Conservation (phyloP, 2,797 vertebrate species). For the Molothrus aeneus region DNA sequence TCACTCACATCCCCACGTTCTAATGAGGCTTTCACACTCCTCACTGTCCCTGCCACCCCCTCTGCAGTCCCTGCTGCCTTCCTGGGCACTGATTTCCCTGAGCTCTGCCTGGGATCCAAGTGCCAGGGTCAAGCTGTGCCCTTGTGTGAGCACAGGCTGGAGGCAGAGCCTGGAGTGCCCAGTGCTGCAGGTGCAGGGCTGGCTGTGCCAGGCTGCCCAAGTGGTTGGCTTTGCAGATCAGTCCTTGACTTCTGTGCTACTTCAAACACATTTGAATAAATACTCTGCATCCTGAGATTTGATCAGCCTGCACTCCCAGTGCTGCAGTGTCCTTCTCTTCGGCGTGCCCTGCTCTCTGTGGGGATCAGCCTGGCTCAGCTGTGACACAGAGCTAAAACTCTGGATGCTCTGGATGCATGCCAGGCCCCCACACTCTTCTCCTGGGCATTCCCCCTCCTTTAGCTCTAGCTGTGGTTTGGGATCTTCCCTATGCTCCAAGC, state of each 20-base stretch:
- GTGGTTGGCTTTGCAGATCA: slow-evolving; percentile 18
- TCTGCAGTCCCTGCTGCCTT: not conserved
- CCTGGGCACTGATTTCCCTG: not conserved
- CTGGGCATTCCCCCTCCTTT: not conserved
- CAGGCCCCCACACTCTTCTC: not conserved
- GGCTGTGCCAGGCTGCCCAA: not conserved
- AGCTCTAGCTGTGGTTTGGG: not conserved
- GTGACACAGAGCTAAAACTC: not conserved
- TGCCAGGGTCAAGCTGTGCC: not conserved
- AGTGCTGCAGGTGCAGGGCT: not conserved
- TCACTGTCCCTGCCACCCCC: not conserved
- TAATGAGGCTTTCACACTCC: not conserved
- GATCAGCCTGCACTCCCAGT: slow-evolving; percentile 5
- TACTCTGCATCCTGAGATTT: not conserved
- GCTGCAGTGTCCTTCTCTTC: slow-evolving; percentile 48
- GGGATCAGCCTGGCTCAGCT: not conserved
- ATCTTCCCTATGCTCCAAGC: not conserved
- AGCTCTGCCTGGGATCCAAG: not conserved
- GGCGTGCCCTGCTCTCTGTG: not conserved
- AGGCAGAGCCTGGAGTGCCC: not conserved
- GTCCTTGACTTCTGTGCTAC: slow-evolving; percentile 1
- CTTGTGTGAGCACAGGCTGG: not conserved
- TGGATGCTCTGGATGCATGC: not conserved
- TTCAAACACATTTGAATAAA: slow-evolving; percentile 45
- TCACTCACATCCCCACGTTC: not conserved